phyloP scores from a whole-genome alignment of 2,113 vertebrate species.

The Silurus glanis region DNA sequence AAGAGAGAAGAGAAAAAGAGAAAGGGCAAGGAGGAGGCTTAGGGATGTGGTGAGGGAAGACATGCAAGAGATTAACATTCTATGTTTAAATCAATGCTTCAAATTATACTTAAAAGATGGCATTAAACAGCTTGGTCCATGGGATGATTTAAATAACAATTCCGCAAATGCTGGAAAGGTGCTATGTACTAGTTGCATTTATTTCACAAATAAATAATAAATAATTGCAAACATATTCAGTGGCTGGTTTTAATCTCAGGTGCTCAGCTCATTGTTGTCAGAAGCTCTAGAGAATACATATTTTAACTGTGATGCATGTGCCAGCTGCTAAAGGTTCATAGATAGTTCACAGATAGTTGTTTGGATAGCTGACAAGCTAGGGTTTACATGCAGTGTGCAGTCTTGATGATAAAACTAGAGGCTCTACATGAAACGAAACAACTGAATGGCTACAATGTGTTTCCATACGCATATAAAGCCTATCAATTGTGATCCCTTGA shows the following conservation, averaged over 20 bases:
- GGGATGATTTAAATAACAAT: neutral
- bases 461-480: neutral
- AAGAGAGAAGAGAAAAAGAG: too few relatives aligned
- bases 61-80: too few relatives aligned
- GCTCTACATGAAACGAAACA: neutral
- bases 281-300: neutral
- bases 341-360: neutral
- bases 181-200: neutral
- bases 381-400: neutral
- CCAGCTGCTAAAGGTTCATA: neutral
- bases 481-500: neutral
- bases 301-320: neutral
- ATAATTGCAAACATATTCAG: neutral
- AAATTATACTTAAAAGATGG: neutral
- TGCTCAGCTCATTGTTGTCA: neutral
- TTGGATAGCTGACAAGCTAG: neutral
- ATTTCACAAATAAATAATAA: neutral
- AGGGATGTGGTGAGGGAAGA: too few relatives aligned
- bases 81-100: too few relatives aligned
- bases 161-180: neutral
- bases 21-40: too few relatives aligned
- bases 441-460: neutral
- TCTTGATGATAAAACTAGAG: neutral
- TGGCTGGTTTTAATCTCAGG: neutral
- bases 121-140: neutral